Base-by-base conservation (phyloP, 2,797 vertebrate genomes). In the Threskiornis aethiopicus region DNA sequence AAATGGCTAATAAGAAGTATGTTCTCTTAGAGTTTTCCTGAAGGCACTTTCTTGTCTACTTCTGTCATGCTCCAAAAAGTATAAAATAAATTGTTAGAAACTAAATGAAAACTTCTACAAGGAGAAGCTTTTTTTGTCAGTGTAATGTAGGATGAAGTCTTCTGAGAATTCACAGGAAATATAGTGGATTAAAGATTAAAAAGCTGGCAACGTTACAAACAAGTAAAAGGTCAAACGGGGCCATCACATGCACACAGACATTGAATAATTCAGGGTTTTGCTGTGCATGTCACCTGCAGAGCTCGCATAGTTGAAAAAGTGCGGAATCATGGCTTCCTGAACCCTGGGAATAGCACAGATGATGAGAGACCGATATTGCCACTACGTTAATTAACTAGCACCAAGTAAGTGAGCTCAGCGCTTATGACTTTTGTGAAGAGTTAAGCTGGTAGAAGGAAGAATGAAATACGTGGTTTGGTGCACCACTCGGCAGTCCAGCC, bases 251-350 rank as follows among this genome's bases (percentile, higher is more conserved):
- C 54, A 16, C 49, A 25, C 33, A 66, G 51, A 84, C 46, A 8
- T 13, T 89, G 90, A 97, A 93, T 97, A 95, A 97, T 96, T 97
- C 90, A 92, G 75, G 16, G 58, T 3, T 89, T 93, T 89, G 75
- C 87, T 87, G 13, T 49, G 29, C 7, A 5, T 89, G 76, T 77
- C 89, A 94, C 75, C 90, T 82, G 64, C 83, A 69, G 91, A 65
- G 80, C 82, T 89, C 46, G 71, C 44, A 59, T 9, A 62, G 61
- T 37, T 82, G 58, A 55, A 49, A 90, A 92, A 95, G 71, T 73
- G 39, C 51, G 65, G 82, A 87, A 39, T 87, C 57, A 12, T 46
- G 78, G 47, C 76, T 91, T 93, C 17, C 37, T 81, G 85, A 89
- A 42, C 29, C 10, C 2, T 4, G 21, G 8, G 47, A 57, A 54